A percentile compares a stretch with the other conserved stretches of the same genome.
These are phyloP conservation scores for Andrena camellia DNA, from an alignment of 2,888 invertebrate species.

Conservation along the genomic window DNA sequence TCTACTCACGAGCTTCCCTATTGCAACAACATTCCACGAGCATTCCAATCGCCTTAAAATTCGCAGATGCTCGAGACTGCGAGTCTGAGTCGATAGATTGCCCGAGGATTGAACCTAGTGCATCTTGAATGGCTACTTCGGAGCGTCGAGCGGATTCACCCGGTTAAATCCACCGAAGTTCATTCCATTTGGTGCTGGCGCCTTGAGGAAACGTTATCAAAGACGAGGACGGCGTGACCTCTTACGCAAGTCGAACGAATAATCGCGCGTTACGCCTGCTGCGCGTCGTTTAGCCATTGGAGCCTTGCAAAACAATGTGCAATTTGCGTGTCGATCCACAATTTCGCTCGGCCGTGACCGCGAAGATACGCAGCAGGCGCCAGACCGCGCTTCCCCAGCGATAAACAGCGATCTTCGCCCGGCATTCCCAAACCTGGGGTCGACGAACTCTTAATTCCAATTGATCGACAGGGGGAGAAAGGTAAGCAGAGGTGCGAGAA, in stretches of 20 bases:
- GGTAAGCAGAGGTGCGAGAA: not conserved
- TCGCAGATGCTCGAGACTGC: no score
- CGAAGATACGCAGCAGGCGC: constrained; percentile 17
- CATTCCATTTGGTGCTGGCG: not conserved
- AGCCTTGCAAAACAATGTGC: constrained; percentile 52
- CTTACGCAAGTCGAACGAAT: constrained; percentile 51
- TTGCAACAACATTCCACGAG: no score
- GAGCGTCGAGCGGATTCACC: not conserved
- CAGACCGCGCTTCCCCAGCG: constrained; percentile 21
- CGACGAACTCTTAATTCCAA: not conserved
- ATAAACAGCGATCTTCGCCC: constrained; percentile 20
- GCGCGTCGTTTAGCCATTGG: constrained; percentile 46
- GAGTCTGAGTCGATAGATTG: no score
- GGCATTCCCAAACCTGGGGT: not conserved
- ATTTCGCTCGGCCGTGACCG: constrained; percentile 16
- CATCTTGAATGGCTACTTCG: no score
- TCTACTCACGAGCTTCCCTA: no score
- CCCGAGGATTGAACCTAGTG: no score
- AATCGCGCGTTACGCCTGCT: constrained; percentile 29
- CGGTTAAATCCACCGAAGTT: not conserved
- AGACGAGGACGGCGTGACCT: constrained; percentile 23
- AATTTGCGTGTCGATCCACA: constrained; percentile 50
- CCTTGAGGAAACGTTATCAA: constrained; percentile 38
- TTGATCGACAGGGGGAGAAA: no score
- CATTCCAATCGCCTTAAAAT: no score